These are phyloP conservation scores for Microctonus aethiopoides DNA, from an alignment of 2,888 invertebrate genomes.

Conservation along the genomic window DNA sequence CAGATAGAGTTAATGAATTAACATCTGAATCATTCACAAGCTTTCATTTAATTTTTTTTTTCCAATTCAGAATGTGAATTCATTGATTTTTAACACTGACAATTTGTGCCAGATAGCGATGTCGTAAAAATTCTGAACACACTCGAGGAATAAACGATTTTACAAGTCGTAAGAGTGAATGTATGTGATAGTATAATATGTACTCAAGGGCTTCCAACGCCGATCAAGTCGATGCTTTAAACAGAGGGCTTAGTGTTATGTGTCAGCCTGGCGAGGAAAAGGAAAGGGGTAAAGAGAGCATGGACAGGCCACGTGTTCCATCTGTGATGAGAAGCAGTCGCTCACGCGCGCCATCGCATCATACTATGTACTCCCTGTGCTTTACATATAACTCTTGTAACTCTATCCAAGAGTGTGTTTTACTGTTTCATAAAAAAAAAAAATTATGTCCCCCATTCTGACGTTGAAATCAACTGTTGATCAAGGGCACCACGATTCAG, in stretches of 20 bases:
- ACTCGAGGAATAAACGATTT: conserved; percentile 11
- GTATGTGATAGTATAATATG: conserved; percentile 26
- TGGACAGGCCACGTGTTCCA: conserved; percentile 56
- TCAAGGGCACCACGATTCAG: neutral
- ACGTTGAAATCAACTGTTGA: neutral
- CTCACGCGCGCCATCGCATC: conserved; percentile 3
- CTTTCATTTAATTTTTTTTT: neutral
- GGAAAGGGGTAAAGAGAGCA: neutral
- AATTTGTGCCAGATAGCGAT: conserved; percentile 23
- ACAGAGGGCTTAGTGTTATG: conserved; percentile 24
- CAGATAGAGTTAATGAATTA: conserved; percentile 8
- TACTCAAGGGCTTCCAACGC: conserved; percentile 13
- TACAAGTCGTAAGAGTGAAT: conserved; percentile 14
- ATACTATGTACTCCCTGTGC: neutral
- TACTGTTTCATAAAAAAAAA: conserved; percentile 1
- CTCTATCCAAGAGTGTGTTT: conserved; percentile 9
- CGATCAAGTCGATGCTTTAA: neutral
- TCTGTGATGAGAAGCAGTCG: conserved; percentile 58
- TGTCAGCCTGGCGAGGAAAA: neutral
- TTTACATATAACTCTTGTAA: conserved; percentile 32
- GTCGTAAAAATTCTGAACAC: conserved; percentile 9
- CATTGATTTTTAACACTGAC: conserved; percentile 26
- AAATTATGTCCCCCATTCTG: neutral
- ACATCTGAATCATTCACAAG: neutral
- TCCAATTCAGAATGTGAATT: conserved; percentile 19